These are phyloP conservation scores for Poicephalus meyeri DNA, from an alignment of 2,113 vertebrate species.

Conservation along the genomic window DNA sequence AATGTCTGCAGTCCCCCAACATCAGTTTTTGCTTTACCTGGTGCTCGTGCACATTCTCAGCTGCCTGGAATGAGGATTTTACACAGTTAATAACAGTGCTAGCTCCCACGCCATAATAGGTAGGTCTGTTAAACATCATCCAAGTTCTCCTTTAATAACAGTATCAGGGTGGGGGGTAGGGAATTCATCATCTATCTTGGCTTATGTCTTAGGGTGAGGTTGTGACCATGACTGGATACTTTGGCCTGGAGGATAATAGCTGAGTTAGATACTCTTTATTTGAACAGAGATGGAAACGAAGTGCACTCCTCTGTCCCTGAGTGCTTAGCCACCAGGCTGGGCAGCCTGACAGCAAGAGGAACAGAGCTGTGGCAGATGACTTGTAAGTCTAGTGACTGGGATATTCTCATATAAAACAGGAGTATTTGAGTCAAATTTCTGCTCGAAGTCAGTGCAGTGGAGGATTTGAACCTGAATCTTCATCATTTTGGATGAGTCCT, in stretches of 20 bases:
- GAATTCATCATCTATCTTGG: not conserved
- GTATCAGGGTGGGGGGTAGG: not conserved
- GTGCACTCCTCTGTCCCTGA: rapidly evolving
- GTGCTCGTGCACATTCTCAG: not conserved
- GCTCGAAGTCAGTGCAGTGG: not conserved
- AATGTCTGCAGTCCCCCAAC: not conserved
- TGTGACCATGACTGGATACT: not conserved
- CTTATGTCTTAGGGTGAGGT: not conserved
- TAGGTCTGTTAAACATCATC: not conserved
- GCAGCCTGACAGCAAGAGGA: not conserved
- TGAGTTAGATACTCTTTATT: not conserved
- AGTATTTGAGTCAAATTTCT: not conserved
- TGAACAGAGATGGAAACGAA: not conserved
- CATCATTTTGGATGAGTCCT: not conserved
- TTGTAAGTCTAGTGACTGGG: not conserved
- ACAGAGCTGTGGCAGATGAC: not conserved
- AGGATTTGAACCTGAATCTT: not conserved
- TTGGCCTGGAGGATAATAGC: not conserved
- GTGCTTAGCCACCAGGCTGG: not conserved
- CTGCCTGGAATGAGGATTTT: not conserved
- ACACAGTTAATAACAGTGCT: not conserved
- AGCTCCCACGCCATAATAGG: not conserved
- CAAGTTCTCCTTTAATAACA: not conserved
- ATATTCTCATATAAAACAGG: not conserved
- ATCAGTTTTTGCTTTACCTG: not conserved